Conservation (phyloP, 2,888 invertebrate species). For the Belgica antarctica region DNA sequence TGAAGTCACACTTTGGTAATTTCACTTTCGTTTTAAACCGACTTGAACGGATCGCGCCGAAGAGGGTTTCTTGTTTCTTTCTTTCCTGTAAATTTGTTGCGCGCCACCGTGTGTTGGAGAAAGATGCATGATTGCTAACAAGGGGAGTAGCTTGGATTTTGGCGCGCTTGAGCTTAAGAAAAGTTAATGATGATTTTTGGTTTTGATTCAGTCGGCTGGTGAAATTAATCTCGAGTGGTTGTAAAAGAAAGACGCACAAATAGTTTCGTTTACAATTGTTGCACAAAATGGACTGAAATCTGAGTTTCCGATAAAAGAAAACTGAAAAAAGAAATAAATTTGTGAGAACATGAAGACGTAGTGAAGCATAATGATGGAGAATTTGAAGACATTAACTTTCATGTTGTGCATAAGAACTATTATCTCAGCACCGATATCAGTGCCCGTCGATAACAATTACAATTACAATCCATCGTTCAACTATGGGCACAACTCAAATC, state of each 20-base stretch:
- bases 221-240: conserved; percentile 40
- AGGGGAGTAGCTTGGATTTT: neutral
- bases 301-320: conserved; percentile 9
- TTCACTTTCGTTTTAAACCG: conserved; percentile 41
- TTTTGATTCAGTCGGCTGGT: conserved; percentile 24
- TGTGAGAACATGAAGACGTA: neutral
- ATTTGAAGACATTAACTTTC: neutral
- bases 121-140: neutral
- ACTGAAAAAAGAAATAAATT: neutral
- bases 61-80: conserved; percentile 21
- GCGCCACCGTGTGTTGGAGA: conserved; percentile 6
- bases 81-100: neutral
- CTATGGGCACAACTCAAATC: neutral
- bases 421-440: conserved; percentile 16
- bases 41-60: conserved; percentile 10
- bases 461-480: neutral
- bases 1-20: conserved; percentile 41
- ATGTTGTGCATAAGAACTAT: neutral
- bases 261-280: neutral
- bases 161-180: conserved; percentile 13
- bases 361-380: neutral
- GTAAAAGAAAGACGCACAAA: neutral
- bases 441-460: conserved; percentile 20
- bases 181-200: conserved; percentile 2
- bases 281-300: neutral